A percentile compares a stretch with the other conserved stretches of the same genome.
phyloP scores from a whole-genome alignment of 2,113 vertebrate genomes.

The Brachypteracias leptosomus region DNA sequence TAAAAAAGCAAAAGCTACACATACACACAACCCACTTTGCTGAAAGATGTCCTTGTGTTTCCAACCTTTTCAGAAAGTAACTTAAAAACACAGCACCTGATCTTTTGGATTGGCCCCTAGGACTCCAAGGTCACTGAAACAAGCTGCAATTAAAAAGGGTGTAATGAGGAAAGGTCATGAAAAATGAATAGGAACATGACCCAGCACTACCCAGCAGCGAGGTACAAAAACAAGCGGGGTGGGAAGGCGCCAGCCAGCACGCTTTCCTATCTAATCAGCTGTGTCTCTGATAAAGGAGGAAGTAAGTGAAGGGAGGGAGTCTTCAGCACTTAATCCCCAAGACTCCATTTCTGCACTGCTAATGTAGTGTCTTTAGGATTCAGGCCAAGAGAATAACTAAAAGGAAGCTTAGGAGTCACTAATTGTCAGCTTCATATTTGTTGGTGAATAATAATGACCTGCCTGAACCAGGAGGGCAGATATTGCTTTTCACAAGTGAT shows the following conservation, averaged over 20 bases:
- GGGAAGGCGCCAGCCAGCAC: constrained; percentile 70
- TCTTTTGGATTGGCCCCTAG: background rate
- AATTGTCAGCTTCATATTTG: constrained; percentile 7
- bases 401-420: constrained; percentile 23
- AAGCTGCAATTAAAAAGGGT: constrained; percentile 33
- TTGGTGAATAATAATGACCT: background rate
- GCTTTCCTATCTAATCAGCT: constrained; percentile 74
- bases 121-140: constrained; percentile 39
- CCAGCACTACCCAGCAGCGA: background rate
- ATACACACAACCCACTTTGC: background rate
- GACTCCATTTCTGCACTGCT: constrained; percentile 33
- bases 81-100: background rate
- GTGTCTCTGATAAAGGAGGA: constrained; percentile 73
- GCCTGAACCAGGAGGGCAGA: background rate
- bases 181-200: constrained; percentile 54
- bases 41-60: background rate
- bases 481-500: background rate
- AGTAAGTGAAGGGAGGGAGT: constrained; percentile 68
- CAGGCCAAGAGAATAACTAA: constrained; percentile 41
- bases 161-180: constrained; percentile 47
- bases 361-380: constrained; percentile 58
- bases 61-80: background rate
- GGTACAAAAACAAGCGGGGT: constrained; percentile 67
- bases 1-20: background rate
- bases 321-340: constrained; percentile 59